These are phyloP conservation scores for Callipepla californica DNA, from an alignment of 2,113 vertebrate genomes.

Conservation along the genomic window DNA sequence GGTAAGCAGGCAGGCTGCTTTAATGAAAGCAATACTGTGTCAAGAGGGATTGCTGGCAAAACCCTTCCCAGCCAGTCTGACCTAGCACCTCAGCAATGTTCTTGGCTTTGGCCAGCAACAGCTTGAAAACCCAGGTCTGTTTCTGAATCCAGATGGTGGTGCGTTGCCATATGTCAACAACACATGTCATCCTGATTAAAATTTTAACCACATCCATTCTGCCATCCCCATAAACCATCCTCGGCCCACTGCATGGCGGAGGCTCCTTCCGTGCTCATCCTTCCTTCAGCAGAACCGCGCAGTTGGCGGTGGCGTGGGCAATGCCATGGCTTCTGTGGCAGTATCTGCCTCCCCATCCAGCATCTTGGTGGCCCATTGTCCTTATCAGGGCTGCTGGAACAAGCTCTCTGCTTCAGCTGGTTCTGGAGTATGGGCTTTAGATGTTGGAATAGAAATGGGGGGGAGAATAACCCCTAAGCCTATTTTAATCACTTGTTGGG, in stretches of 20 bases:
- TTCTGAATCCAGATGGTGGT: conserved; percentile 86
- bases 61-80: conserved; percentile 78
- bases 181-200: conserved; percentile 87
- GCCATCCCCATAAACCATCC: conserved; percentile 68
- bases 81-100: conserved; percentile 81
- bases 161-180: conserved; percentile 84
- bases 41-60: conserved; percentile 75
- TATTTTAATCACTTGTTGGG: conserved; percentile 63
- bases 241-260: conserved; percentile 57
- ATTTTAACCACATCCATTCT: conserved; percentile 82
- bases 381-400: conserved; percentile 31
- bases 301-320: neutral
- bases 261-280: conserved; percentile 27
- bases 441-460: conserved; percentile 26
- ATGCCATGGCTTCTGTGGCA: neutral
- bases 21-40: conserved; percentile 68
- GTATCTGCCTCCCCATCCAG: conserved; percentile 36
- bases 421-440: neutral
- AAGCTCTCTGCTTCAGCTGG: conserved; percentile 31
- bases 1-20: conserved; percentile 55
- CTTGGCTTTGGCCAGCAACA: conserved; percentile 83
- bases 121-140: conserved; percentile 86
- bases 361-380: conserved; percentile 22
- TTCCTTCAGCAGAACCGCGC: conserved; percentile 33
- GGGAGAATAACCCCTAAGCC: neutral